Percentiles rank a stretch among this genome's conserved stretches.
These are phyloP conservation scores for Eurystomus glaucurus DNA, from an alignment of 2,797 vertebrate genomes.

Conservation along the genomic window DNA sequence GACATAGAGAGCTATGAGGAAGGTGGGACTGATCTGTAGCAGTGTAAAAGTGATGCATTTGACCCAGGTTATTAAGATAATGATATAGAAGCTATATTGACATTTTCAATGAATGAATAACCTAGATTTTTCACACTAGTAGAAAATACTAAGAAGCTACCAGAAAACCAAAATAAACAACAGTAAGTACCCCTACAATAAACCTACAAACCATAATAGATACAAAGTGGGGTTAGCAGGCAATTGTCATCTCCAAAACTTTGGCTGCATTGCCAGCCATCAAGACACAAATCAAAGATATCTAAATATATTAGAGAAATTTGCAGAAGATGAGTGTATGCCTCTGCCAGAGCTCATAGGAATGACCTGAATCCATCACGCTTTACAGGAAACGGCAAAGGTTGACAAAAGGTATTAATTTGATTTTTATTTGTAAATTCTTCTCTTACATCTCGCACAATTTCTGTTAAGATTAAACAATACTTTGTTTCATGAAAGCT, in stretches of 20 bases:
- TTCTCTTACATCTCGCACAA: background rate
- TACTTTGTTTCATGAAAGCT: background rate
- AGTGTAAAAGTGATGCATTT: background rate
- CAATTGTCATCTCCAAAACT: background rate
- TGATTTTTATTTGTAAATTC: background rate
- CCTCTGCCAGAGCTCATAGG: background rate
- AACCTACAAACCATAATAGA: background rate
- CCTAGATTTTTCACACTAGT: background rate
- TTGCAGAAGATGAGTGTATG: background rate
- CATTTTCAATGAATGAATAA: slow-evolving; percentile 19
- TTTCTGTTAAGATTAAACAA: background rate
- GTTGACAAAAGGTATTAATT: background rate
- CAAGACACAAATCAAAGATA: background rate
- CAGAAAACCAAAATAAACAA: background rate
- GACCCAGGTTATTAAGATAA: slow-evolving; percentile 54
- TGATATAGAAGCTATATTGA: slow-evolving; percentile 25
- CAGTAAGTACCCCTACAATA: background rate
- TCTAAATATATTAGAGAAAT: background rate
- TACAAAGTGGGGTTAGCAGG: background rate
- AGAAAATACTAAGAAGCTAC: background rate
- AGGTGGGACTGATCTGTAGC: background rate
- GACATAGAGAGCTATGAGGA: background rate
- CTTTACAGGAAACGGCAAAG: background rate
- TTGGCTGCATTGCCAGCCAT: background rate
- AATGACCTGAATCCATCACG: background rate